Conservation (phyloP, 2,888 invertebrate species). For the Ernsta delagoae region DNA sequence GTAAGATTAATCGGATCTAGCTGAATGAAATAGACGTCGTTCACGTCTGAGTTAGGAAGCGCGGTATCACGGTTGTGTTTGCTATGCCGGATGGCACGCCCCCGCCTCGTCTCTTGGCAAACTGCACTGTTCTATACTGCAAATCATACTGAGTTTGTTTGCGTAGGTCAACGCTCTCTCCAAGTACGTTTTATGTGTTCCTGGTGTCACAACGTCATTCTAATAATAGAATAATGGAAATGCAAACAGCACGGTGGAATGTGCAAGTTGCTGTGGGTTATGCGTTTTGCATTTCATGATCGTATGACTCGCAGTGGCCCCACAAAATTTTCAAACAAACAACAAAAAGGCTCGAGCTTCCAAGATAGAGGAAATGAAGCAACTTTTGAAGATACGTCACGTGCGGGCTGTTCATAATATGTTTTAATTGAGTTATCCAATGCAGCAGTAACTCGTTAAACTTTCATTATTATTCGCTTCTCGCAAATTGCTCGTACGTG, state of each 20-base stretch:
- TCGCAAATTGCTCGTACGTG: constrained; percentile 82
- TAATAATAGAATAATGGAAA: constrained; percentile 82
- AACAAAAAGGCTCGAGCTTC: constrained; percentile 31
- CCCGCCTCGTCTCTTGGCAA: constrained; percentile 79
- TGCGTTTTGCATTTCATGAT: constrained; percentile 58
- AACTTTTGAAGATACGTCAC: constrained; percentile 40
- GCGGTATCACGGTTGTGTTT: constrained; percentile 68
- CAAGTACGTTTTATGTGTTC: constrained; percentile 79
- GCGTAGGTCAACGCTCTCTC: constrained; percentile 79
- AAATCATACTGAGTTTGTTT: constrained; percentile 81
- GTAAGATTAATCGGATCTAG: constrained; percentile 45
- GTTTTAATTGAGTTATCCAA: constrained; percentile 74
- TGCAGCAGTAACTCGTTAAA: constrained; percentile 76
- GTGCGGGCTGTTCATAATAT: constrained; percentile 70
- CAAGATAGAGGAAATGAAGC: constrained; percentile 45
- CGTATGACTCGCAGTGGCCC: constrained; percentile 34
- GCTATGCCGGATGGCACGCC: constrained; percentile 71
- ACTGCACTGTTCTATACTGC: constrained; percentile 77
- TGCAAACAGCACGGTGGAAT: constrained; percentile 71
- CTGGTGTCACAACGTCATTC: constrained; percentile 81
- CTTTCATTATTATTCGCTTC: constrained; percentile 80
- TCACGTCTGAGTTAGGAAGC: constrained; percentile 59
- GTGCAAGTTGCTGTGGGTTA: constrained; percentile 61
- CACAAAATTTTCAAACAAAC: constrained; percentile 47
- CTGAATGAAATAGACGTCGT: constrained; percentile 51